Percentiles rank a stretch among this genome's conserved stretches.
phyloP scores from a whole-genome alignment of 2,888 invertebrate species.

The Amaurobius ferox region DNA sequence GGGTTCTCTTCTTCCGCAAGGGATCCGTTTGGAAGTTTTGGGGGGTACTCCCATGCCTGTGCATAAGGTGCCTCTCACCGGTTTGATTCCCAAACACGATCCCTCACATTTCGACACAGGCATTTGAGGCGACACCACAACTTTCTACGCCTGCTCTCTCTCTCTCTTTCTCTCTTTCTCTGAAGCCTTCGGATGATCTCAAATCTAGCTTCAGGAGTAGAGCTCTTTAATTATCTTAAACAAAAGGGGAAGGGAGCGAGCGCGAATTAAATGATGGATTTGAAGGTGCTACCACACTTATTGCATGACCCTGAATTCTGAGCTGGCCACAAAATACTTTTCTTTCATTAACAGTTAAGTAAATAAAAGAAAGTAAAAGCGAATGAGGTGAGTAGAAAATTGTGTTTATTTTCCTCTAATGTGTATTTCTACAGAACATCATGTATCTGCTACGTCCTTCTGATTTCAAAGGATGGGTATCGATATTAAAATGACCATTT shows the following conservation, averaged over 20 bases:
- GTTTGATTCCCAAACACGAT: background rate
- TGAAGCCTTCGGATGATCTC: background rate
- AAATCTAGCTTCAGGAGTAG: background rate
- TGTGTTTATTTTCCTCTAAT: too few relatives aligned
- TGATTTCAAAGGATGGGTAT: too few relatives aligned
- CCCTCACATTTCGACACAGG: background rate
- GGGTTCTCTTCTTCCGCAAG: conserved; percentile 37
- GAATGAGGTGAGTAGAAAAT: too few relatives aligned
- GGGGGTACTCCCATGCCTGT: background rate
- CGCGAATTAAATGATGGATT: background rate
- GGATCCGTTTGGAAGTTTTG: background rate
- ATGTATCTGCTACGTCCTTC: too few relatives aligned
- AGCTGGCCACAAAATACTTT: too few relatives aligned
- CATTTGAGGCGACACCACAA: background rate
- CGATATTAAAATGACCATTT: too few relatives aligned
- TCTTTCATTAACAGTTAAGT: too few relatives aligned
- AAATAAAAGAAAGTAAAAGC: too few relatives aligned
- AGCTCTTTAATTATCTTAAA: conserved; percentile 26
- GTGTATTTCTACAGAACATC: too few relatives aligned
- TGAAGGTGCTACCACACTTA: background rate
- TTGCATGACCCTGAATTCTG: too few relatives aligned
- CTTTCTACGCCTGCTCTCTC: background rate
- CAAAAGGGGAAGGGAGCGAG: background rate
- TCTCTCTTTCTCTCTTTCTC: too few relatives aligned
- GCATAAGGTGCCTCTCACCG: background rate